Evolutionary conservation across 2,797 vertebrate species (phyloP), one percentile per base, ranked within the genome.

Genomic region (Sphaeramia orbicularis): DNA sequence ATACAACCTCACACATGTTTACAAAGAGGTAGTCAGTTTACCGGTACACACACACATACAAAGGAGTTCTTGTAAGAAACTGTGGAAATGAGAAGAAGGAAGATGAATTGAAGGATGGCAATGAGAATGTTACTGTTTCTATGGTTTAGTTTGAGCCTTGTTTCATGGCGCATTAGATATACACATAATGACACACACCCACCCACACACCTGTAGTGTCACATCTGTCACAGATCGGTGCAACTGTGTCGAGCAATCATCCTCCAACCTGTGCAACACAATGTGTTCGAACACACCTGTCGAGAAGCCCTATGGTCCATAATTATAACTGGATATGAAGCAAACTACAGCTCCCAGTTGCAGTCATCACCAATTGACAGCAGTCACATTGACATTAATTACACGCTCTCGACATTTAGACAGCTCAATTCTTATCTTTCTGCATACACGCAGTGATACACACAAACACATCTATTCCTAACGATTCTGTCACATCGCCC

Each of bases 301-400:
- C 37, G 40, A n/a, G 60, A 49, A 67, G 57, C 65, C 78, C 71
- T 67, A 64, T 48, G 58, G 71, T 78, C 67, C n/a, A 2, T 88
- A 89, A 92, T 88, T 87, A 87, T 47, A 79, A 30, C 65, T 48
- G 52, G 77, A 69, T 50, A 76, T 40, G 40, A 18, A 73, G 72
- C 52, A 57, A 80, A 76, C 64, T 63, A 69, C 72, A 45, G 78
- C 55, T 84, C 83, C 57, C 77, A 83, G n/a, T n/a, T n/a, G n/a
- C 71, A 81, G 78, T 82, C 76, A 60, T 78, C 83, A 76, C 65
- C 74, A 75, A 84, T 69, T 88, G 89, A 84, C 86, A 87, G 86
- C 67, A 71, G 73, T 77, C 81, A 40, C 55, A 65, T 56, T 84
- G 75, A 83, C 61, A 80, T 85, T 90, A 90, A 92, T 91, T 89